Evolutionary conservation across 2,797 vertebrate genomes (phyloP), one percentile per base, ranked within the genome.

Genomic region (Chelon labrosus): DNA sequence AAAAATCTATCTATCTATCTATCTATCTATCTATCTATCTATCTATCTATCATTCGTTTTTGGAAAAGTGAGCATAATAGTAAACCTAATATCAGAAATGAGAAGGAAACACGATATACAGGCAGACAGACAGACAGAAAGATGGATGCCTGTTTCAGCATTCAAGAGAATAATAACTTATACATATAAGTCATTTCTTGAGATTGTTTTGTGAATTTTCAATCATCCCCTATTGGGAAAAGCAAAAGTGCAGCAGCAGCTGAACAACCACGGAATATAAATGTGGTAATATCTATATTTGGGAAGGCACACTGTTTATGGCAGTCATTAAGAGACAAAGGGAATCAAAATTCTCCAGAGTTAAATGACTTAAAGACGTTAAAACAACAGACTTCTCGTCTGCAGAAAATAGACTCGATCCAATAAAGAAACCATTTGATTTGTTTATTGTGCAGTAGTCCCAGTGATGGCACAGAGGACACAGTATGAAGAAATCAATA

Each of bases 381-480:
- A 65, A 52, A 63, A 46, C 16, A n/a, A 66, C 8, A 37, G 38
- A 35, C 49, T 8, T 60, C 22, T 19, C 37, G 12, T 35, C 39
- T 46, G 16, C 14, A 37, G 75, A 27, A 62, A 50, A 51, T 51
- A 25, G 27, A 41, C 46, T 50, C 17, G n/a, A 2, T 9, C 67
- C 54, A 37, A 60, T 72, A 55, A 31, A 41, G 25, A 67, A 70
- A 20, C 1, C 0, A 13, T 63, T 63, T 41, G 31, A 22, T 39
- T 38, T 39, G 42, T 79, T 81, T 72, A 66, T 47, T 65, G 57
- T 53, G 41, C 63, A 46, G 19, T 57, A 62, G 68, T 71, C 58
- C 51, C 55, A 55, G 12, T 37, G 50, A 64, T 53, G 50, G 14
- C 35, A 55, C 49, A 56, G 72, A 50, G 54, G 14, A 37, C n/a